Base-by-base conservation (phyloP, 2,113 vertebrate genomes). In the Procavia capensis region DNA sequence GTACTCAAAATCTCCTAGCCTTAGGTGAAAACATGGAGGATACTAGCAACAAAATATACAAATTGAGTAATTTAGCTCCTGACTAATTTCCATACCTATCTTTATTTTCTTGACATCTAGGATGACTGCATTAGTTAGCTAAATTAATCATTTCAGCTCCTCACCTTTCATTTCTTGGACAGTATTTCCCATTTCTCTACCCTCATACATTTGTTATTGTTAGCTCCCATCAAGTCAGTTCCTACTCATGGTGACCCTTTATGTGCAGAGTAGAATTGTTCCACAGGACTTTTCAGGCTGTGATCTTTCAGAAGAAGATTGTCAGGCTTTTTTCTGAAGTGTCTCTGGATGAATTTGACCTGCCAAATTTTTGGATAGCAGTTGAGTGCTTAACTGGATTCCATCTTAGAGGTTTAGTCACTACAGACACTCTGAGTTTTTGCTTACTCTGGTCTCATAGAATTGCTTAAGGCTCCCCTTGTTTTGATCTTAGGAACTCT, bases 21-120 rank as follows among this genome's bases (percentile, higher is more conserved):
- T 87, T 45, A 10, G 14, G 50, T 96, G 3, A 95, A 61, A 95
- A 68, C 64, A 9, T 25, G 93, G 24, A 89, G 80, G 34, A 74
- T 47, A 54, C 0, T 22, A 74, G 36, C 1, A 24, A 79, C 4
- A 80, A 80, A 93, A 87, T 59, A 59, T 87, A 16, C 9, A 59
- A 3, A 3, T 43, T 72, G 39, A 9, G 13, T 45, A 6, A 76
- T 34, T 90, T 31, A 34, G 9, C 43, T 88, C 89, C 31, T 78
- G 78, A 78, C 9, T 57, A 88, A 74, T 2, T 10, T 88, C 29
- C 9, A 57, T 2, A 39, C 36, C 5, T 31, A 9, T 89, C 25
- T 61, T 61, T 95, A 81, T 85, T 54, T 88, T 85, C 45, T 47
- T 74, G 20, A 54, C 82, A 66, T 78, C 31, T 78, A 63, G 10